phyloP scores from a whole-genome alignment of 2,113 vertebrate genomes.

The Probosciger aterrimus region DNA sequence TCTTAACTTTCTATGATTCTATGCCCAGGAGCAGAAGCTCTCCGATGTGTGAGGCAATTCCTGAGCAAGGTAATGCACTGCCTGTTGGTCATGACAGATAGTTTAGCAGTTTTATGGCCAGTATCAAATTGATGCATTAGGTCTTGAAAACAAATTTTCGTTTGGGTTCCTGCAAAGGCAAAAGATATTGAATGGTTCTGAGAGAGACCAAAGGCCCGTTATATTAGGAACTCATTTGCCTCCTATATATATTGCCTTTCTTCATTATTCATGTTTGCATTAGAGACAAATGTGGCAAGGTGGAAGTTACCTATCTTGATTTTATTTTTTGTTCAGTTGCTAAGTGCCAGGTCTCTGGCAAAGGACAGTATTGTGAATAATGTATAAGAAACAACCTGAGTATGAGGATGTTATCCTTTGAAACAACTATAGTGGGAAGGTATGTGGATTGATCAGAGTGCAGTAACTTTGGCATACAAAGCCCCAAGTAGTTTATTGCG shows the following conservation, averaged over 20 bases:
- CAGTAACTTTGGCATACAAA: background rate
- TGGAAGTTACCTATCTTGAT: conserved; percentile 25
- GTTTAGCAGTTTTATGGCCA: conserved; percentile 33
- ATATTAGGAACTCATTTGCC: background rate
- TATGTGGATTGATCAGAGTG: background rate
- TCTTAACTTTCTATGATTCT: background rate
- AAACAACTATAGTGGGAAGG: background rate
- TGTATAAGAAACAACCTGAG: background rate
- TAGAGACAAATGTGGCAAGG: background rate
- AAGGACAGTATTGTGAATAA: background rate
- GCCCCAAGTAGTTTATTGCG: background rate
- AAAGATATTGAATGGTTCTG: conserved; percentile 10
- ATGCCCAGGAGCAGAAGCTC: background rate
- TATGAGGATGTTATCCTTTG: background rate
- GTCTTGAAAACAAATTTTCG: conserved; percentile 35
- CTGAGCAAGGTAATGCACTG: background rate
- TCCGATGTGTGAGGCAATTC: background rate
- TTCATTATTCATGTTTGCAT: conserved; percentile 39
- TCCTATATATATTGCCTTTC: background rate
- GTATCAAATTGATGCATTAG: conserved; percentile 16
- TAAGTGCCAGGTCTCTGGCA: background rate
- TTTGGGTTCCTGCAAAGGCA: background rate
- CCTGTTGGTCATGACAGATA: background rate
- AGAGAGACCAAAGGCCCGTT: background rate
- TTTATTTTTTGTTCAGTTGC: background rate